Evolutionary conservation across 2,888 invertebrate species (phyloP).

Genomic region (Prosapia bicincta): DNA sequence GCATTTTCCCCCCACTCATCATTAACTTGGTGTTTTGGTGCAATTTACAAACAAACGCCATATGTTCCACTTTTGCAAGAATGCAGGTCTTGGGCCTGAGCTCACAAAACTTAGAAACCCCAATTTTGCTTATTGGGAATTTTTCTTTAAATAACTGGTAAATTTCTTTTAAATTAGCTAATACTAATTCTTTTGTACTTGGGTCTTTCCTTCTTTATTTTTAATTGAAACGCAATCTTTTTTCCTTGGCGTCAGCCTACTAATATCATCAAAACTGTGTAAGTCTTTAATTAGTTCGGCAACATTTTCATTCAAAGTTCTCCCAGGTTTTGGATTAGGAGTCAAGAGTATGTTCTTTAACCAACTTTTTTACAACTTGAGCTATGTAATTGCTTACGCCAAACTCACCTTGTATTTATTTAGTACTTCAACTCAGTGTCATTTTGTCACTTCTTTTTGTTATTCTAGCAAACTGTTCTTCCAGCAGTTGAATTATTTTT

Average conservation of each 20-base stretch:
- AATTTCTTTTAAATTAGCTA: background rate
- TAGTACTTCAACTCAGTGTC: background rate
- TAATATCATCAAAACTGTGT: background rate
- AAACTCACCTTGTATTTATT: background rate
- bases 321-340: background rate
- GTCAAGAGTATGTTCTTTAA: background rate
- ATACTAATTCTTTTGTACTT: background rate
- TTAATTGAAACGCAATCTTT: background rate
- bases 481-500: too few species aligned
- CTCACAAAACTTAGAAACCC: background rate
- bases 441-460: background rate
- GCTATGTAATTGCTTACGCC: constrained; percentile 5
- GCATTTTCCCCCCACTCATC: too few species aligned
- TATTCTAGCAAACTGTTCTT: too few species aligned
- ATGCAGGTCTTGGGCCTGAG: background rate
- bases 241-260: background rate
- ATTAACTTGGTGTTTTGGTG: too few species aligned
- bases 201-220: background rate
- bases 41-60: background rate
- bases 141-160: constrained; percentile 1
- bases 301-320: background rate
- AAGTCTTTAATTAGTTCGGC: background rate
- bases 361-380: background rate
- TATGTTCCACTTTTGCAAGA: background rate
- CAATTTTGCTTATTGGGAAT: background rate